Percentiles rank a stretch among this genome's conserved stretches.
These are phyloP conservation scores for Drosophila lacicola DNA, from an alignment of 2,888 invertebrate species.

Conservation along the genomic window DNA sequence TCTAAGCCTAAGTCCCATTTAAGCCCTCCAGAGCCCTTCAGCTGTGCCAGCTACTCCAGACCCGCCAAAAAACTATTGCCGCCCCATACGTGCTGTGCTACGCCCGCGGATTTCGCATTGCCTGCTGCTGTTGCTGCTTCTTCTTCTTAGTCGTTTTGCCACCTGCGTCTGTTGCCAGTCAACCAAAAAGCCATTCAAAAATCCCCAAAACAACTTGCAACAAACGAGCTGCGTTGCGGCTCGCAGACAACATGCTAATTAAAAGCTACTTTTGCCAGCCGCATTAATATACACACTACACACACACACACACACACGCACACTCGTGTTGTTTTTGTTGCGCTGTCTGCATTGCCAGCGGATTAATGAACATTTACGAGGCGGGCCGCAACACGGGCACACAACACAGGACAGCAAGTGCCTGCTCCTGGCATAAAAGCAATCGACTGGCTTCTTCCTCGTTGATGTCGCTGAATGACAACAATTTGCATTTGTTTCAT, in stretches of 20 bases:
- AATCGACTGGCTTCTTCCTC: conserved; percentile 44
- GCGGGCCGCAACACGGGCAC: conserved; percentile 15
- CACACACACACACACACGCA: background rate
- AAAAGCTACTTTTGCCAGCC: conserved; percentile 76
- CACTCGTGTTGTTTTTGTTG: conserved; percentile 23
- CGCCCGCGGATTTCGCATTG: no score
- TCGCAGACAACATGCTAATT: conserved; percentile 76
- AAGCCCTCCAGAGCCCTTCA: conserved; percentile 31
- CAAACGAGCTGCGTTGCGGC: conserved; percentile 57
- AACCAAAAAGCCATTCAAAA: conserved; percentile 71
- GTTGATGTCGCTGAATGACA: conserved; percentile 62
- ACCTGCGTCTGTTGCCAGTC: conserved; percentile 49
- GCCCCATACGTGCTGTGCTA: background rate
- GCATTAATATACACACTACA: conserved; percentile 72
- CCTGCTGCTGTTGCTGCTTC: background rate
- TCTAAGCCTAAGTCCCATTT: conserved; percentile 27
- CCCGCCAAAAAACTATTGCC: conserved; percentile 17
- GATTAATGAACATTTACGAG: conserved; percentile 64
- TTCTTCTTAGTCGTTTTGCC: background rate
- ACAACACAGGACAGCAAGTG: conserved; percentile 22
- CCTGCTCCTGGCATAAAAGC: conserved; percentile 35
- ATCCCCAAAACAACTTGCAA: conserved; percentile 59
- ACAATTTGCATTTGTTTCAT: conserved; percentile 77
- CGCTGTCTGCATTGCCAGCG: conserved; percentile 44
- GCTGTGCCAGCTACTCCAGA: conserved; percentile 1